Base-by-base conservation (phyloP, 2,113 vertebrate genomes). In the Mesembrinibis cayennensis region DNA sequence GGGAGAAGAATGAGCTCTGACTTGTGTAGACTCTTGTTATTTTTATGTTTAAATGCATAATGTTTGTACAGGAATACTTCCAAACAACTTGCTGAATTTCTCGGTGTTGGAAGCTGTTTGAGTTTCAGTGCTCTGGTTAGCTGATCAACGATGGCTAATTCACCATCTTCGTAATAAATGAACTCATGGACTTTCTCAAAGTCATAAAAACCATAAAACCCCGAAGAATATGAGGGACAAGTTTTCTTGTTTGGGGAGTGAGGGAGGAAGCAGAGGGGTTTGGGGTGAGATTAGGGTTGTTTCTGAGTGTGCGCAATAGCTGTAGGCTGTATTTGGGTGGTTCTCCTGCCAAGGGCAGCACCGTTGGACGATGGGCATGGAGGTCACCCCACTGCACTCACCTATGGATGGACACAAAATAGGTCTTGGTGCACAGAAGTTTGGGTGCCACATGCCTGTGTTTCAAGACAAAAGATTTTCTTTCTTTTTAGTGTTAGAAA, bases 1-100 rank as follows among this genome's bases (percentile, higher is more conserved):
- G 80, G 69, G 88, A 87, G 80, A 78, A 88, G 90, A 92, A 84
- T 62, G 86, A 90, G 86, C 80, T 87, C 82, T 50, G 86, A 56
- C 69, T 94, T 87, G 63, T 61, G 89, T 67, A 45, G 72, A 6
- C 65, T 63, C 69, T n/a, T 65, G 42, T 84, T 91, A 62, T 50
- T 74, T 74, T 87, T 49, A 1, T 58, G 85, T 74, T 86, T 16
- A 81, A 81, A 53, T 34, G 59, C 0, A 13, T 76, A 13, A 18
- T 86, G 88, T 92, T 49, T 0, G 2, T n/a, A 3, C 1, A 29
- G 92, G 76, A 80, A 55, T 40, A 9, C 22, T 45, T 73, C 92
- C 76, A 79, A 38, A 56, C 59, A 49, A 12, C 92, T 38, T 29
- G 71, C 59, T 73, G 89, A n/a, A 26, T 50, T 70, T 73, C 34